Base-by-base conservation (phyloP, 1,140 invertebrate genomes). In the Cylas formicarius region DNA sequence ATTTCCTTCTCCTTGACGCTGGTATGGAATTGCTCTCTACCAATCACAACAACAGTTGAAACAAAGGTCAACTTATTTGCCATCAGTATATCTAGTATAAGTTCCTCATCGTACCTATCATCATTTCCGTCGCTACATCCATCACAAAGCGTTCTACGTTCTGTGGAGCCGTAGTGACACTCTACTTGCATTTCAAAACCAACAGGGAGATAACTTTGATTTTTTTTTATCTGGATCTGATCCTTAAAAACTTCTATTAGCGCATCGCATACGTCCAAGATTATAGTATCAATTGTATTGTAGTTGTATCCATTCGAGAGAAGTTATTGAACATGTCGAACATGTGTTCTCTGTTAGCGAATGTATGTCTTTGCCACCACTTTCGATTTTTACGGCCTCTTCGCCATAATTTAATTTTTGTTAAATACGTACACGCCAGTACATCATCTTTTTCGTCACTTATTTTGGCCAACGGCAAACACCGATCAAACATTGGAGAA, bases 201-300 rank as follows among this genome's bases (percentile, higher is more conserved):
- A n/a, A n/a, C n/a, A n/a, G n/a, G n/a, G n/a, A n/a, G n/a, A n/a
- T n/a, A n/a, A n/a, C n/a, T n/a, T 27, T 37, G 11, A 11, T 10
- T 20, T 32, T 31, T 14, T 35, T 18, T 40, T 32, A 40, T 20
- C 23, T 29, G 24, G 11, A 32, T 40, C n/a, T 18, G 38, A 40
- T 14, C 22, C 17, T 9, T 6, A 16, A 32, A 40, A n/a, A 18
- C 23, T 32, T 29, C 11, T 40, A 40, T 40, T 9, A 32, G 16
- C 9, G 53, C 54, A 36, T 31, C 21, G 29, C 53, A 56, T 31
- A 56, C 44, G 36, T 57, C 53, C 21, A 50, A 53, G 31, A 57
- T 35, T 17, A 56, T 48, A 32, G 17, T 31, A 8, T 27, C 41
- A 21, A 57, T 52, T 24, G 43, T 13, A 37, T 22, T 23, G 17